Evolutionary conservation across 2,888 invertebrate genomes (phyloP).

Genomic region (Ptilodon capucinus): DNA sequence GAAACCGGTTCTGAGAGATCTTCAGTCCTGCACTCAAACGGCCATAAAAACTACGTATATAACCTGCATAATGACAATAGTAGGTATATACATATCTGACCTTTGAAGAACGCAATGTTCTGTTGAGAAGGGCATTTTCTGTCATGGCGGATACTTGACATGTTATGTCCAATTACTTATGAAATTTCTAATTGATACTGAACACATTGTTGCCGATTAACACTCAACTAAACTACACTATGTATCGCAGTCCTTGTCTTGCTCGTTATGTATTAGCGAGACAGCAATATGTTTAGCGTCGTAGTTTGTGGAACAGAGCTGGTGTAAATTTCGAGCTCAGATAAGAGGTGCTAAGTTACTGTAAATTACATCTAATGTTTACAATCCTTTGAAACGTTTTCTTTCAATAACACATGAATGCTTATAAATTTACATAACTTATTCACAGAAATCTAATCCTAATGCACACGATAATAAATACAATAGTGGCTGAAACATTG

Average conservation of each 20-base stretch:
- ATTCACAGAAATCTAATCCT: constrained; percentile 12
- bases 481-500: constrained; percentile 9
- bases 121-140: constrained; percentile 2
- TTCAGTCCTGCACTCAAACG: constrained; percentile 13
- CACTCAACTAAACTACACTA: too few species aligned
- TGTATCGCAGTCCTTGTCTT: too few species aligned
- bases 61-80: constrained; percentile 21
- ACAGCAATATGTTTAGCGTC: too few species aligned
- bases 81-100: constrained; percentile 19
- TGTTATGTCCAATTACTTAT: too few species aligned
- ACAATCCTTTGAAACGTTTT: background rate
- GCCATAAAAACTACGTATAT: constrained; percentile 29
- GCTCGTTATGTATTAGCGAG: too few species aligned
- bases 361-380: background rate
- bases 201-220: too few species aligned
- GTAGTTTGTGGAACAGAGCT: too few species aligned
- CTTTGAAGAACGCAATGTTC: constrained; percentile 14
- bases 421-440: background rate
- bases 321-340: too few species aligned
- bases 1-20: constrained; percentile 28
- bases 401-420: constrained; percentile 10
- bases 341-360: background rate
- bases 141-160: background rate
- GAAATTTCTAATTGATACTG: too few species aligned
- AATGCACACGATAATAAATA: constrained; percentile 4